A percentile compares a stretch with the other conserved stretches of the same genome.
These are phyloP conservation scores for Micromys minutus DNA, from an alignment of 2,113 vertebrate genomes.

Conservation along the genomic window DNA sequence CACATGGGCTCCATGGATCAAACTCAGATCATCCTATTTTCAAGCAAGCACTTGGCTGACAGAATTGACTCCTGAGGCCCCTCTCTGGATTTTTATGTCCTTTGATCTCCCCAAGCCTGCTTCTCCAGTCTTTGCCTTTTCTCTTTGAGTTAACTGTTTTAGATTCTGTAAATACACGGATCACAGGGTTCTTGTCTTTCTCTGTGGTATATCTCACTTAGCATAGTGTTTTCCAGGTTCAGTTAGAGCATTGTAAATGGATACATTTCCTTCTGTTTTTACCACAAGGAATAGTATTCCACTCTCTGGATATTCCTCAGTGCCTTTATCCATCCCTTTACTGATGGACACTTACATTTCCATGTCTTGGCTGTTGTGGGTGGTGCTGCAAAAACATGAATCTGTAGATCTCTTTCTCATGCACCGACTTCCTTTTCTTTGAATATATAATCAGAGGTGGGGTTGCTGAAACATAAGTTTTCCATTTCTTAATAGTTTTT, in stretches of 20 bases:
- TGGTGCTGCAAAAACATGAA: neutral
- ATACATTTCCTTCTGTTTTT: neutral
- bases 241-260: neutral
- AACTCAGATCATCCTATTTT: neutral
- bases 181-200: neutral
- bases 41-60: neutral
- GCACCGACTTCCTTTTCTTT: neutral
- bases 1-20: neutral
- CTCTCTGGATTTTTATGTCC: neutral
- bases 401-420: neutral
- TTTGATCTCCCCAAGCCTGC: neutral
- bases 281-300: neutral
- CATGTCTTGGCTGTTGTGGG: neutral
- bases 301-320: neutral
- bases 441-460: too few relatives aligned
- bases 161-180: neutral
- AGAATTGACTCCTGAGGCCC: neutral
- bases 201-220: neutral
- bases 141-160: neutral
- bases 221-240: neutral
- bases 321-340: neutral
- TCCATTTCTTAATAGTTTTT: neutral
- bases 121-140: fast-evolving
- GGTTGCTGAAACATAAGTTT: neutral
- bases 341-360: neutral